Base-by-base conservation (phyloP, 2,888 invertebrate species). In the Diploptera punctata region DNA sequence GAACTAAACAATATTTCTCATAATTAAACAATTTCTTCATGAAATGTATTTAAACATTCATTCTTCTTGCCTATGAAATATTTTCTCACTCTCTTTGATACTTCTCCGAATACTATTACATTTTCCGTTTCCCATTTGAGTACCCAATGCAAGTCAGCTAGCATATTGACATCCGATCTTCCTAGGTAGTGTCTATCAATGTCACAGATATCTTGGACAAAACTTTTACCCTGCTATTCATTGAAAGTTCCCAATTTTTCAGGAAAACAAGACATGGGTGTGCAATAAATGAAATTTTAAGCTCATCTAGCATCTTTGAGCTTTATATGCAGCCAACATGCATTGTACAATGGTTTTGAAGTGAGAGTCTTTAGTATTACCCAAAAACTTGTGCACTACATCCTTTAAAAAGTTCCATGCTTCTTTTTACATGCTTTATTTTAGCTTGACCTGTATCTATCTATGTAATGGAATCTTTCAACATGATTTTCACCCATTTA, bases 191-290 rank as follows among this genome's bases (percentile, higher is more conserved):
- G 76, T 52, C 76, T 75, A 75, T 81, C 80, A 75, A 80, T 80
- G 16, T 73, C 75, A 49, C 75, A 77, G 38, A 80, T 78, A 69
- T 81, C 81, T 72, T 81, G 81, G n/a, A n/a, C n/a, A n/a, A n/a
- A n/a, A n/a, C n/a, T 74, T 77, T 81, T 80, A 24, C 79, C 79
- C 33, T 81, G 81, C 73, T 82, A 79, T 71, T 81, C 80, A 74
- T 80, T 80, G 31, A 78, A 76, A 68, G 75, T 78, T 65, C 79
- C 80, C 54, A 79, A 4, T 24, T 74, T 74, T 73, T 74, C 70
- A 0, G 72, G 72, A 69, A 74, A 74, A 73, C 70, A 73, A 54
- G 62, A 74, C 16, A 70, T 65, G 72, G 38, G 52, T 57, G 24
- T 74, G 61, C 1, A 74, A 24, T 24, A 73, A 73, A 62, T 61